Percentiles rank a stretch among this genome's conserved stretches.
These are phyloP conservation scores for Azorinus chamasolen DNA, from an alignment of 2,888 invertebrate species.

Conservation along the genomic window DNA sequence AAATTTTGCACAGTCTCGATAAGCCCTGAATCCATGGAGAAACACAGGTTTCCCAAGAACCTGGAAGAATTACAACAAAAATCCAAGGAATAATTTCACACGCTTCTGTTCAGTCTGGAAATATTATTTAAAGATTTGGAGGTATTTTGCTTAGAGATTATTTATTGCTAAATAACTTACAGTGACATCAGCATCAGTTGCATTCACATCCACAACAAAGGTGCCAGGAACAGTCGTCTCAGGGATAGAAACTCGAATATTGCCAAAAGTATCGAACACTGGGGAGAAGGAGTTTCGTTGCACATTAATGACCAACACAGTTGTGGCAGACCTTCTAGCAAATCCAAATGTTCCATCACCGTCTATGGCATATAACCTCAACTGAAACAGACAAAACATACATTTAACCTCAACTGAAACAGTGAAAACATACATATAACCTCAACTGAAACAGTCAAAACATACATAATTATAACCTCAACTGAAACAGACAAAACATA, in stretches of 20 bases:
- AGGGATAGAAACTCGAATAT: conserved; percentile 61
- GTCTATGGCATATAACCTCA: conserved; percentile 77
- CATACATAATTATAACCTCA: conserved; percentile 68
- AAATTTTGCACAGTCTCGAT: too few relatives aligned
- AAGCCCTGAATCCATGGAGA: too few relatives aligned
- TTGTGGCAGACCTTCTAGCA: conserved; percentile 60
- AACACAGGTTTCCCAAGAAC: too few relatives aligned
- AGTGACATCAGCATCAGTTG: conserved; percentile 76
- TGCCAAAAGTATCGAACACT: conserved; percentile 56
- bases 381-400: conserved; percentile 55
- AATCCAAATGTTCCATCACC: conserved; percentile 55
- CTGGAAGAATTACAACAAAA: too few relatives aligned
- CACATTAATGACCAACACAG: conserved; percentile 73
- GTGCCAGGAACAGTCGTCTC: conserved; percentile 72
- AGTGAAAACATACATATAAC: neutral
- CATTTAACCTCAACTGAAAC: neutral
- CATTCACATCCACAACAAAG: conserved; percentile 72
- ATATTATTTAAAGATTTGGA: too few relatives aligned
- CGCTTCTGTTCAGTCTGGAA: too few relatives aligned
- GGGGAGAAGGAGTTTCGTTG: conserved; percentile 71
- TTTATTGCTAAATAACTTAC: too few relatives aligned
- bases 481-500: conserved; percentile 55
- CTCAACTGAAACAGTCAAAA: neutral
- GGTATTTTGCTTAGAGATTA: too few relatives aligned
- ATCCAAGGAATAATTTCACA: too few relatives aligned